These are phyloP conservation scores for Mus musculus DNA, from an alignment of 2,113 vertebrate species.

Conservation along the genomic window DNA sequence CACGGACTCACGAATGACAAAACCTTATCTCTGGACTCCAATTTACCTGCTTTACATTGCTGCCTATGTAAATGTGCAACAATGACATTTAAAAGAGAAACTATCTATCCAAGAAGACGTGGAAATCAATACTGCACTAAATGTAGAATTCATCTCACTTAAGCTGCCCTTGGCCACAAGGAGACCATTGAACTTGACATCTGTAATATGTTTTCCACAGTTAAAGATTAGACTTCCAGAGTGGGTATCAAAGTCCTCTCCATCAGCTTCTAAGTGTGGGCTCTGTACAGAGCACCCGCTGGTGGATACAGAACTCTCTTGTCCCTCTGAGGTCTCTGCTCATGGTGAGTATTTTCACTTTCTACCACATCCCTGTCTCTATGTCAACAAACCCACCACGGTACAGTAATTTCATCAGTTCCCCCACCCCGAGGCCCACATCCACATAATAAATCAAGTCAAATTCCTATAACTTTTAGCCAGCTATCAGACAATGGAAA, in stretches of 20 bases:
- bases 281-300: not conserved
- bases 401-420: not conserved
- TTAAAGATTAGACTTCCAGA: not conserved
- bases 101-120: not conserved
- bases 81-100: not conserved
- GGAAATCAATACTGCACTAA: not conserved
- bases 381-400: not conserved
- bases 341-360: not conserved
- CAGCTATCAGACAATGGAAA: not conserved
- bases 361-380: not conserved
- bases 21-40: not conserved
- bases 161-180: not conserved
- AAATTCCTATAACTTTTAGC: slow-evolving; percentile 10
- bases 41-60: not conserved
- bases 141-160: not conserved
- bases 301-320: not conserved
- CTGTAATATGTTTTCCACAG: not conserved
- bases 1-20: not conserved
- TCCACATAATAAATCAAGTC: slow-evolving; percentile 1
- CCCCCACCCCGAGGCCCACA: not conserved
- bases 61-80: not conserved
- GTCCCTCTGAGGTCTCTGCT: not conserved
- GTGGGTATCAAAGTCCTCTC: not conserved
- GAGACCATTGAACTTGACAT: not conserved
- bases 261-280: not conserved